Conservation (phyloP, 1,140 invertebrate species). For the Penaeus vannamei region DNA sequence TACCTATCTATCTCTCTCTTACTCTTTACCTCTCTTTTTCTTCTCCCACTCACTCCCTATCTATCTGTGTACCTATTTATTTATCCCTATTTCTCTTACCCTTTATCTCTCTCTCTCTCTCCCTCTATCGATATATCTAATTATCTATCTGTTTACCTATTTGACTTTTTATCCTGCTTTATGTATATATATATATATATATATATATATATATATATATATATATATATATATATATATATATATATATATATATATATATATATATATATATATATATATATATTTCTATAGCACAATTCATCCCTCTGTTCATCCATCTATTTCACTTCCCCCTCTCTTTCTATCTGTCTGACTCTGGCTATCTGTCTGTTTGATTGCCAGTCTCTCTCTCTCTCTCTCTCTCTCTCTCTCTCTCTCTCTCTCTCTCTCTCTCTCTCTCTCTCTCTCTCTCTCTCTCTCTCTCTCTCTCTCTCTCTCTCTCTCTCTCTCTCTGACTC, state of each 20-base stretch:
- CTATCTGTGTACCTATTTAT: neutral
- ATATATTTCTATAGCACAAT: no score
- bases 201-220: no score
- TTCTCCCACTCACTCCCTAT: neutral
- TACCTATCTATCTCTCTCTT: neutral
- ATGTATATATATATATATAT: no score
- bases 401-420: slow-evolving; percentile 40
- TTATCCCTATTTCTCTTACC: neutral
- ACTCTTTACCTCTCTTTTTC: neutral
- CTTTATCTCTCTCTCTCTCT: neutral
- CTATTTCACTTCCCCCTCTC: neutral
- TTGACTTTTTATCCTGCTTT: no score
- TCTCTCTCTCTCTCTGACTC: neutral
- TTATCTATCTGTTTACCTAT: no score
- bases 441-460: slow-evolving; percentile 30
- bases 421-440: slow-evolving; percentile 40
- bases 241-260: no score
- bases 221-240: no score
- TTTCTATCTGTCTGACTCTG: neutral
- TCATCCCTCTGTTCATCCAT: no score
- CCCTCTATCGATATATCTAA: neutral
- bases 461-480: neutral
- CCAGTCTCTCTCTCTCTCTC: slow-evolving; percentile 2
- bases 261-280: no score
- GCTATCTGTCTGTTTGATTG: neutral